These are phyloP conservation scores for Pissodes strobi DNA, from an alignment of 1,140 invertebrate genomes.

Conservation along the genomic window DNA sequence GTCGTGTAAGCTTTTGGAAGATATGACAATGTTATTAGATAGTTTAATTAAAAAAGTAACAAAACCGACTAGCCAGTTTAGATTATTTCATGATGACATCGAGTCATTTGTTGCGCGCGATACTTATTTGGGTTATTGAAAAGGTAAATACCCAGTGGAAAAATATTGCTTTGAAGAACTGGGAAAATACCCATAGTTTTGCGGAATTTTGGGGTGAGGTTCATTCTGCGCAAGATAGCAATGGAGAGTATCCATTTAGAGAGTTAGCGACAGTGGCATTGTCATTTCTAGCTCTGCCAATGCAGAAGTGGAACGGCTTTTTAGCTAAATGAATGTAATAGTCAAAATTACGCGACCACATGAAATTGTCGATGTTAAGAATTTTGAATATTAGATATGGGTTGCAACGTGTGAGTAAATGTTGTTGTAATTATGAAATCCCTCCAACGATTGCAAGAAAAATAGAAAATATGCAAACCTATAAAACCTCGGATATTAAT, in stretches of 20 bases:
- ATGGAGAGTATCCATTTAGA: slow-evolving; percentile 9
- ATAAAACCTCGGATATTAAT: too few relatives aligned
- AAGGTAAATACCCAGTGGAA: not conserved
- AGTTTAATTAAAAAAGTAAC: too few relatives aligned
- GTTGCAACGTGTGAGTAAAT: not conserved
- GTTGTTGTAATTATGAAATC: not conserved
- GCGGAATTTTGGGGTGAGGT: not conserved
- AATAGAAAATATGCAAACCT: too few relatives aligned
- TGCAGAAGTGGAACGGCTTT: slow-evolving; percentile 28
- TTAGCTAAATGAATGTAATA: slow-evolving; percentile 25
- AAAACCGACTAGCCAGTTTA: too few relatives aligned
- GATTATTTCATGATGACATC: too few relatives aligned
- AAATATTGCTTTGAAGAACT: not conserved
- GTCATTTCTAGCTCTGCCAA: slow-evolving; percentile 12
- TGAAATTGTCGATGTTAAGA: not conserved
- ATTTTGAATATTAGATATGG: not conserved
- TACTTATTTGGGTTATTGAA: too few relatives aligned
- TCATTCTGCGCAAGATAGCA: not conserved
- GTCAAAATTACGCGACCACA: not conserved
- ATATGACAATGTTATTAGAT: too few relatives aligned
- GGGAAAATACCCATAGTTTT: too few relatives aligned
- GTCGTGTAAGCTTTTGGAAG: too few relatives aligned
- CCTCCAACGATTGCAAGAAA: too few relatives aligned
- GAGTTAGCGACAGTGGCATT: slow-evolving; percentile 1
- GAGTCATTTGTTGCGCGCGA: too few relatives aligned